Evolutionary conservation across 2,797 vertebrate species (phyloP).

Genomic region (Anabas testudineus): DNA sequence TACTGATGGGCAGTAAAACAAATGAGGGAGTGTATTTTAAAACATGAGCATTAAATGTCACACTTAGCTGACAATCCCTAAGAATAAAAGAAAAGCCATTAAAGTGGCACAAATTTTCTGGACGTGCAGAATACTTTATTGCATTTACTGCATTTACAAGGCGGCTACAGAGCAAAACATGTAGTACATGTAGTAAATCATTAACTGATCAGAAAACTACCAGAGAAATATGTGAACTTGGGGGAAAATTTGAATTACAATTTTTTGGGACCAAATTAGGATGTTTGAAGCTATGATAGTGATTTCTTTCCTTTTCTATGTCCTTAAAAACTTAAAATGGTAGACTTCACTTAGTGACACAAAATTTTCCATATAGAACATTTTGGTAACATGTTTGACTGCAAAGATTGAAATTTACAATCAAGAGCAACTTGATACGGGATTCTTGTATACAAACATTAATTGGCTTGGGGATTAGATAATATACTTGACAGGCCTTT

Average conservation of each 20-base stretch:
- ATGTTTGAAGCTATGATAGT: background rate
- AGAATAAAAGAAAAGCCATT: background rate
- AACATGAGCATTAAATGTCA: background rate
- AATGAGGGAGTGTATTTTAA: background rate
- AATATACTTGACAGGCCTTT: background rate
- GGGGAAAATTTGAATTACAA: background rate
- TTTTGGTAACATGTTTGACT: no score
- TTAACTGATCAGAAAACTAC: background rate
- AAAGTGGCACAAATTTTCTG: background rate
- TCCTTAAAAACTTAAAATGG: background rate
- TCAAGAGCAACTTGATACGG: no score
- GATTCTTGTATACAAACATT: slow-evolving; percentile 1
- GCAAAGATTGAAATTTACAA: no score
- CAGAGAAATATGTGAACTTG: background rate
- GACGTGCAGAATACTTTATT: slow-evolving; percentile 1
- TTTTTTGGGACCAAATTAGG: background rate
- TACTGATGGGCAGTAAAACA: background rate
- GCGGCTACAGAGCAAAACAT: background rate
- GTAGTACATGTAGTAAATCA: background rate
- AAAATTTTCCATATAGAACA: background rate
- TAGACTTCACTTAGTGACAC: background rate
- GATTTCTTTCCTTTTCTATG: background rate
- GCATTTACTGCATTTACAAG: background rate
- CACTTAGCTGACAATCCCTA: background rate
- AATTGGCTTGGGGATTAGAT: background rate